Evolutionary conservation across 1,140 invertebrate genomes (phyloP).

Genomic region (Sycophila sp.): DNA sequence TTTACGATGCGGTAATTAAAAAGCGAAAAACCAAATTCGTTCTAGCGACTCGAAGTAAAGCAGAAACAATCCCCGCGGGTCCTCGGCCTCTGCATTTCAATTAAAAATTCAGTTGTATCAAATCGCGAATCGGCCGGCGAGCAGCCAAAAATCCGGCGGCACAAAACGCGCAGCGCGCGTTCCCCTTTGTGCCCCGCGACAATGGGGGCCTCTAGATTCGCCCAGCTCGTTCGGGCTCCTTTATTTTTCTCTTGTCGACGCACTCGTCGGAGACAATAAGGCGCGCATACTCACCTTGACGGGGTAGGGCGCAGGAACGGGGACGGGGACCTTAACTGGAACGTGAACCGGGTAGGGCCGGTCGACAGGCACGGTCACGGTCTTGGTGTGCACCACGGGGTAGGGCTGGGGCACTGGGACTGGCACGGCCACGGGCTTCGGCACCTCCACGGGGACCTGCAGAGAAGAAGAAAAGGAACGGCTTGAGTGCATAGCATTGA

Average conservation of each 20-base stretch:
- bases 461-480: conserved; percentile 30
- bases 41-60: no score
- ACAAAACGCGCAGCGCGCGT: not conserved
- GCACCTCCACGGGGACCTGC: conserved; percentile 60
- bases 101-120: no score
- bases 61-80: no score
- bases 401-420: conserved; percentile 61
- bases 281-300: conserved; percentile 54
- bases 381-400: conserved; percentile 60
- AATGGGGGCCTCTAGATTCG: no score
- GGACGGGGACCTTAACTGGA: conserved; percentile 58
- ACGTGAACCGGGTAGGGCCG: conserved; percentile 57
- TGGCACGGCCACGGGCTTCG: conserved; percentile 57
- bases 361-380: conserved; percentile 59
- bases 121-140: not conserved
- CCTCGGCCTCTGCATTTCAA: no score
- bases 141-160: not conserved
- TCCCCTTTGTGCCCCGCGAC: no score
- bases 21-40: no score
- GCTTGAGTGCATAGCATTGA: no score
- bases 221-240: not conserved
- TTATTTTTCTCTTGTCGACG: not conserved
- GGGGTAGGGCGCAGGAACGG: conserved; percentile 59
- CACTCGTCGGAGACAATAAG: no score
- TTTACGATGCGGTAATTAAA: no score